Conservation (phyloP, 1,140 invertebrate species). For the Telenomus remus region DNA sequence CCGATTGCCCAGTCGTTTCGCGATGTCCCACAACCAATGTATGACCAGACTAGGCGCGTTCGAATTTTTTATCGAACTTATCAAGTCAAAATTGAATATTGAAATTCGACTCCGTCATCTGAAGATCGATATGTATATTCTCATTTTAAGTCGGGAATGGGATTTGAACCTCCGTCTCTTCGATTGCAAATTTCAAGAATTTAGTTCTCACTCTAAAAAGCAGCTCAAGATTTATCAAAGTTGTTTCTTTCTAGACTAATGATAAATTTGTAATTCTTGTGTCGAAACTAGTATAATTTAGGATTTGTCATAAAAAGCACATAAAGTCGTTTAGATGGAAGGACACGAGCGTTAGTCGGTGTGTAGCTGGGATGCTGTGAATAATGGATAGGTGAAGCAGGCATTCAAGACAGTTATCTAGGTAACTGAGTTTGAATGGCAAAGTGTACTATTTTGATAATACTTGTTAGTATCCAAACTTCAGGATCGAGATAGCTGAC, state of each 20-base stretch:
- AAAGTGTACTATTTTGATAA: slow-evolving; percentile 49
- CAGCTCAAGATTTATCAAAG: no score
- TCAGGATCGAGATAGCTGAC: slow-evolving; percentile 41
- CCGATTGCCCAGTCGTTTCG: slow-evolving; percentile 33
- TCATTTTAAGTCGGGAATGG: no score
- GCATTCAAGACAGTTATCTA: slow-evolving; percentile 37
- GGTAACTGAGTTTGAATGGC: slow-evolving; percentile 48
- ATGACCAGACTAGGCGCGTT: slow-evolving; percentile 32
- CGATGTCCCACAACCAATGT: slow-evolving; percentile 4
- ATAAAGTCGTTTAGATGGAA: slow-evolving; percentile 33
- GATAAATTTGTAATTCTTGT: background rate
- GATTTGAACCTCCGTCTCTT: no score
- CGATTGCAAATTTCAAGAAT: no score
- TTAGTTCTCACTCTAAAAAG: no score
- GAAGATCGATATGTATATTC: no score
- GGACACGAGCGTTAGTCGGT: background rate
- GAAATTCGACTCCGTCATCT: no score
- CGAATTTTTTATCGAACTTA: no score
- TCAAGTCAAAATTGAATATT: no score
- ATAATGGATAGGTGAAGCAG: slow-evolving; percentile 41
- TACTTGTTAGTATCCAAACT: slow-evolving; percentile 49
- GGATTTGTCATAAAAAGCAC: slow-evolving; percentile 34
- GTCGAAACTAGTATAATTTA: slow-evolving; percentile 25
- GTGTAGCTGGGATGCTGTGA: slow-evolving; percentile 3
- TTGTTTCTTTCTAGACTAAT: no score